Conservation (phyloP, 2,113 vertebrate species). For the Ornithorhynchus anatinus region DNA sequence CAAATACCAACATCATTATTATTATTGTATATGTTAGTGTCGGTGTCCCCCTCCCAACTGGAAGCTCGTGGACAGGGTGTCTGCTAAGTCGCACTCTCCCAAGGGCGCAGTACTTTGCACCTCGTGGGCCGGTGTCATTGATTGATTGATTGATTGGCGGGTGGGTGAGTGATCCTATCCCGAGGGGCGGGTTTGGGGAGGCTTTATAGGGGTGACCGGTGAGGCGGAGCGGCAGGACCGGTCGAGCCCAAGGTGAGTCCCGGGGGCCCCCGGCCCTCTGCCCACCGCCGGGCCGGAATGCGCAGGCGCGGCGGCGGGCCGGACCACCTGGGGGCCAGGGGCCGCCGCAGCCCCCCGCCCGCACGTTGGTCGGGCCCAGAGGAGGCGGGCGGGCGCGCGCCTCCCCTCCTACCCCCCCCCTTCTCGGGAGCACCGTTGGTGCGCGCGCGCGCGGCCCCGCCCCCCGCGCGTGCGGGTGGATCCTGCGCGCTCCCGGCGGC, state of each 20-base stretch:
- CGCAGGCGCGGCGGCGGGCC: background rate
- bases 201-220: background rate
- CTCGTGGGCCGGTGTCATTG: no score
- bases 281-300: background rate
- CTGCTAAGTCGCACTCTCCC: no score
- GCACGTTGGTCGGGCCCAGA: conserved; percentile 8
- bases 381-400: background rate
- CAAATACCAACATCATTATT: no score
- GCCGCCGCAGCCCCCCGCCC: background rate
- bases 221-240: accelerated
- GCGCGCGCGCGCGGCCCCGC: background rate
- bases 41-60: no score
- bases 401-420: conserved; percentile 17
- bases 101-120: no score
- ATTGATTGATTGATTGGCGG: no score
- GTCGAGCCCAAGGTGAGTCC: no score
- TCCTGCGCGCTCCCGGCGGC: conserved; percentile 20
- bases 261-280: background rate
- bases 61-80: no score
- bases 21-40: no score
- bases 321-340: background rate
- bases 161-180: background rate
- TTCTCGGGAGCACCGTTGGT: background rate
- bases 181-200: background rate
- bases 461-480: conserved; percentile 30